Evolutionary conservation across 2,888 invertebrate genomes (phyloP).

Genomic region (Rhorus exstirpatorius): DNA sequence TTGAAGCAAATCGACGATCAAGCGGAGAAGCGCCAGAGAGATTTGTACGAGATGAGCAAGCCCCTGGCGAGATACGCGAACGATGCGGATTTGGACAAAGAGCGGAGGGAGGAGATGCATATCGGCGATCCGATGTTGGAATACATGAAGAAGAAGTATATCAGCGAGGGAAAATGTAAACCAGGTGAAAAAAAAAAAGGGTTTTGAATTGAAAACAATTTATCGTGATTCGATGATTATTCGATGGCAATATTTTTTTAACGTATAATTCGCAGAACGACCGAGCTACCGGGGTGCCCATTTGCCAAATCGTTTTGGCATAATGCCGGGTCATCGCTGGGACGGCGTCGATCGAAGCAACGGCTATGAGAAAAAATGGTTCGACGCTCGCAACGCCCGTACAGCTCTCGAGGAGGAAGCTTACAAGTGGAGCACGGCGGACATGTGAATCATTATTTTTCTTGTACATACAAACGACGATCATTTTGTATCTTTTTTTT

Average conservation of each 20-base stretch:
- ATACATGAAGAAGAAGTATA: constrained; percentile 92
- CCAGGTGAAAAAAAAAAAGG: constrained; percentile 84
- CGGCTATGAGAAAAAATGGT: constrained; percentile 97
- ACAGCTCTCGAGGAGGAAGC: constrained; percentile 94
- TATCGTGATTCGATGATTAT: constrained; percentile 3
- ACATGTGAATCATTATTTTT: constrained; percentile 90
- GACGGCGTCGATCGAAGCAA: constrained; percentile 99
- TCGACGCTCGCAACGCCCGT: constrained; percentile 91
- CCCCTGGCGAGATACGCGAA: constrained; percentile 96
- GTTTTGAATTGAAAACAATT: not conserved
- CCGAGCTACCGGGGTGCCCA: constrained; percentile 94
- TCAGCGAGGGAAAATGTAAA: constrained; percentile 87
- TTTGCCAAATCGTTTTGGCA: constrained; percentile 96
- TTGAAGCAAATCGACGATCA: constrained; percentile 94
- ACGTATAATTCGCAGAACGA: constrained; percentile 86
- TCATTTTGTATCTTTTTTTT: too few species aligned
- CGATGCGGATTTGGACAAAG: constrained; percentile 94
- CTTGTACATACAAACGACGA: not conserved
- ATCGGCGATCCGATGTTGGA: constrained; percentile 98
- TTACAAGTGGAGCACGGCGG: constrained; percentile 97
- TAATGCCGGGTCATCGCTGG: constrained; percentile 98
- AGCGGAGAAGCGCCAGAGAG: constrained; percentile 90
- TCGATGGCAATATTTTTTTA: not conserved
- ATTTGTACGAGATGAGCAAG: constrained; percentile 94
- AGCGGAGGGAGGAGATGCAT: constrained; percentile 91